Percentiles rank a stretch among this genome's conserved stretches.
These are phyloP conservation scores for Hydrotaea diabolus DNA, from an alignment of 2,888 invertebrate species.

Conservation along the genomic window DNA sequence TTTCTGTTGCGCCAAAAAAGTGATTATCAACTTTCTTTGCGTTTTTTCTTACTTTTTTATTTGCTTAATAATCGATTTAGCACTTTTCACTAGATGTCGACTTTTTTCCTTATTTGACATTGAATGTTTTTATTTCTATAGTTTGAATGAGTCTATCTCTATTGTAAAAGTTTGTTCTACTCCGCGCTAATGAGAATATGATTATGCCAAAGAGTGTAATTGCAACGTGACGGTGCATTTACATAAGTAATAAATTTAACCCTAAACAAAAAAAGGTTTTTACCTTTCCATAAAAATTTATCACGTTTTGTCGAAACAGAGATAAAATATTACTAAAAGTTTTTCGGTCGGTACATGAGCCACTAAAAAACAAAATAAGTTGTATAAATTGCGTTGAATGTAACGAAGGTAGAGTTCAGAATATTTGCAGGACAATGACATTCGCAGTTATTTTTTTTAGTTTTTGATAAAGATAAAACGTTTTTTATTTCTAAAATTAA, in stretches of 20 bases:
- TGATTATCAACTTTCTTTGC: slow-evolving; percentile 30
- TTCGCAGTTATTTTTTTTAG: no score
- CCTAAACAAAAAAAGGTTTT: background rate
- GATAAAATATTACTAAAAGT: no score
- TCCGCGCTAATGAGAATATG: background rate
- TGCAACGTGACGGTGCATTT: background rate
- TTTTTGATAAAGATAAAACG: no score
- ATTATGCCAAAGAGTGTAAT: background rate
- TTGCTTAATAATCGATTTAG: background rate
- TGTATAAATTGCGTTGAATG: no score
- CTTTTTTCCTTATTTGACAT: background rate
- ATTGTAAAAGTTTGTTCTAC: background rate
- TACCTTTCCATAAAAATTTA: no score
- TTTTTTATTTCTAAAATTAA: no score
- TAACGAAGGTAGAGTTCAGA: no score
- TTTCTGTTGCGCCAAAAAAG: background rate
- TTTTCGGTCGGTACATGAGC: no score
- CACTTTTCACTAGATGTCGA: slow-evolving; percentile 4
- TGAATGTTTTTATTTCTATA: background rate
- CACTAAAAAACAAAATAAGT: no score
- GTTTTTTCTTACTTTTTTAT: background rate
- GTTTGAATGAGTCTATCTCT: background rate
- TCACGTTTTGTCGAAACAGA: no score
- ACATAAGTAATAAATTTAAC: background rate
- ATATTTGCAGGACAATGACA: no score